Conservation (phyloP, 2,888 invertebrate species). For the Drosophila affinis region DNA sequence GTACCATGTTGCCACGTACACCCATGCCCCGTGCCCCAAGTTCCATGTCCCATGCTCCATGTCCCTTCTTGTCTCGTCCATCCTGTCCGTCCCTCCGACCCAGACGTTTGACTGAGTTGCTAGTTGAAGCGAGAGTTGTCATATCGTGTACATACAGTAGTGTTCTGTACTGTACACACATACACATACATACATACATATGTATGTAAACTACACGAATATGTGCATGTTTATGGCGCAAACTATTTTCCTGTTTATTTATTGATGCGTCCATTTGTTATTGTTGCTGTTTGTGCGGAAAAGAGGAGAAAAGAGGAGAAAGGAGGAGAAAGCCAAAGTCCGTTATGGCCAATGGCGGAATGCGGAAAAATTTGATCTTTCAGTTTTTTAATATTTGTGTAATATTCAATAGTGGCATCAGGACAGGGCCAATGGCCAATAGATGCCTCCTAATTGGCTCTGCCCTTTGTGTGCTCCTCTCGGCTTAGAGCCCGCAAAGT, state of each 20-base stretch:
- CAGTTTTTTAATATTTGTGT: slow-evolving; percentile 27
- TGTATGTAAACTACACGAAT: slow-evolving; percentile 13
- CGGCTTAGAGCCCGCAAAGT: slow-evolving; percentile 16
- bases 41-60: slow-evolving; percentile 14
- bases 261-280: slow-evolving; percentile 56
- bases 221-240: slow-evolving; percentile 56
- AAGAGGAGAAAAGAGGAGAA: background rate
- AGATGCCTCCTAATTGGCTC: slow-evolving; percentile 21
- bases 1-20: slow-evolving; percentile 40
- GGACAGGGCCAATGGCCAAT: too few relatives aligned
- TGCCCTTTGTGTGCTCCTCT: slow-evolving; percentile 7
- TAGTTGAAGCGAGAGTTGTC: slow-evolving; percentile 55
- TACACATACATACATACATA: background rate
- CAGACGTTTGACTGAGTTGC: slow-evolving; percentile 51
- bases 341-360: background rate
- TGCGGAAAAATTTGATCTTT: slow-evolving; percentile 27
- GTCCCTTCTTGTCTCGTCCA: background rate
- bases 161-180: slow-evolving; percentile 25
- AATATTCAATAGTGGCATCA: slow-evolving; percentile 22
- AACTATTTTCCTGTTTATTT: slow-evolving; percentile 71
- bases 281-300: slow-evolving; percentile 28
- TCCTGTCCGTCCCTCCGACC: slow-evolving; percentile 7
- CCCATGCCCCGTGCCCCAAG: slow-evolving; percentile 18
- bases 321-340: background rate
- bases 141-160: slow-evolving; percentile 9